phyloP scores from a whole-genome alignment of 2,113 vertebrate genomes.

The Brachypodius melanocephalos region DNA sequence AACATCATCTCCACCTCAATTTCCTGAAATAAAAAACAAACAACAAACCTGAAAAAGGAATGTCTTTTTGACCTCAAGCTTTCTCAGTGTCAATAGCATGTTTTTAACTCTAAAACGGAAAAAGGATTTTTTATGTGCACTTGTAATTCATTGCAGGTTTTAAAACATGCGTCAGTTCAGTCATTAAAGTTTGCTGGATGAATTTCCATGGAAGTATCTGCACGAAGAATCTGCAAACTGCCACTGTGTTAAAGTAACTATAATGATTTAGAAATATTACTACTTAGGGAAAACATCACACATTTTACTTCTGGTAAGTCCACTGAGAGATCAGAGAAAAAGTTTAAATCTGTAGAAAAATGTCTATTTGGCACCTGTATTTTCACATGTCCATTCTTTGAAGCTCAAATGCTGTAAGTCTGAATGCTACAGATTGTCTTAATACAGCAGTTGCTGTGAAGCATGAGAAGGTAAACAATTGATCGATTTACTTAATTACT shows the following conservation, averaged over 20 bases:
- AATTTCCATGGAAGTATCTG: not conserved
- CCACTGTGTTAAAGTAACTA: not conserved
- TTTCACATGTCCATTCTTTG: not conserved
- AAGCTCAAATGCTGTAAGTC: not conserved
- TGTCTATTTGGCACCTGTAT: not conserved
- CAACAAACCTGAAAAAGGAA: not conserved
- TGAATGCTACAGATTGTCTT: not conserved
- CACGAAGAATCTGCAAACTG: not conserved
- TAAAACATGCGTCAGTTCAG: not conserved
- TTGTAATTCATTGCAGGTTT: not conserved
- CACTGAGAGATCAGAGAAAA: not conserved
- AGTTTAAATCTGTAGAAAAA: not conserved
- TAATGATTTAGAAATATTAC: not conserved
- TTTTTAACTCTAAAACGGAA: not conserved
- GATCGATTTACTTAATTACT: not conserved
- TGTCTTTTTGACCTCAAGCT: not conserved
- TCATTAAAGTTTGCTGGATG: not conserved
- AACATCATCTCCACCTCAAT: not conserved
- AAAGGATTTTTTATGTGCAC: fast-evolving
- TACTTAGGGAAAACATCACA: not conserved
- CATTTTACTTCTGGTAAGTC: not conserved
- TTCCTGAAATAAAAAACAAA: not conserved
- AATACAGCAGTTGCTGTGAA: not conserved
- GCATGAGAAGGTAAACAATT: not conserved
- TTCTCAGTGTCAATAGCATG: not conserved